A percentile compares a stretch with the other conserved stretches of the same genome.
Conservation (phyloP, 1,140 invertebrate genomes). For the Gryon sp. region DNA sequence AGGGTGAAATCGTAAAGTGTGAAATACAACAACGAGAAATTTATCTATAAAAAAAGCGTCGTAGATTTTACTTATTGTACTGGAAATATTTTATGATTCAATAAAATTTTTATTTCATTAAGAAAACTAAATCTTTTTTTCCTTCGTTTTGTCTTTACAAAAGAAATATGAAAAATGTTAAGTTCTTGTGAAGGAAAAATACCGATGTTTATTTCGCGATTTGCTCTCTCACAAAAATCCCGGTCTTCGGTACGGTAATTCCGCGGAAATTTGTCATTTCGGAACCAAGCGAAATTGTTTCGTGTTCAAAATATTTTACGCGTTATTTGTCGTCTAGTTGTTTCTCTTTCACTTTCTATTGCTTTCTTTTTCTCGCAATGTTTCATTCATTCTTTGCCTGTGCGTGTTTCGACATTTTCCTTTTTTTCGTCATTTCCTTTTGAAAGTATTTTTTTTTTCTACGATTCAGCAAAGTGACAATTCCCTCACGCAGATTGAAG, state of each 20-base stretch:
- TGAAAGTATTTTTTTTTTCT: slow-evolving; percentile 9
- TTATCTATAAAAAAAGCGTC: slow-evolving; percentile 46
- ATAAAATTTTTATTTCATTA: slow-evolving; percentile 61
- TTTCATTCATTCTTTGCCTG: slow-evolving; percentile 31
- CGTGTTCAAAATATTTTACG: slow-evolving; percentile 29
- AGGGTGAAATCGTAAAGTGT: slow-evolving; percentile 32
- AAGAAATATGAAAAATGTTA: slow-evolving; percentile 40
- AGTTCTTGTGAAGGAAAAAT: slow-evolving; percentile 14
- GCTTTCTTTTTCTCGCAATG: slow-evolving; percentile 1
- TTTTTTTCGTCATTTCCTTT: slow-evolving; percentile 3
- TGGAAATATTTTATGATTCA: slow-evolving; percentile 52
- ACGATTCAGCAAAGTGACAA: slow-evolving; percentile 51
- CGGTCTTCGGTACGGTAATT: slow-evolving; percentile 14
- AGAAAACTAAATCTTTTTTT: slow-evolving; percentile 10
- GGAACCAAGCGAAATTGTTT: slow-evolving; percentile 20
- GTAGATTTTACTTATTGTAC: slow-evolving; percentile 33
- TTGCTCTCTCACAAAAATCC: background rate
- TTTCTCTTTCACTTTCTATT: background rate
- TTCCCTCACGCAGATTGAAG: slow-evolving; percentile 57
- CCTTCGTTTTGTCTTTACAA: slow-evolving; percentile 10
- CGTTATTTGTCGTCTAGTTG: slow-evolving; percentile 16
- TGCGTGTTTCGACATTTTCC: background rate
- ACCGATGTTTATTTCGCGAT: slow-evolving; percentile 26
- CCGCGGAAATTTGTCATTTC: slow-evolving; percentile 16
- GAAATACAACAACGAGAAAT: slow-evolving; percentile 52